Conservation (phyloP, 2,797 vertebrate genomes). For the Arctocebus calabarensis region DNA sequence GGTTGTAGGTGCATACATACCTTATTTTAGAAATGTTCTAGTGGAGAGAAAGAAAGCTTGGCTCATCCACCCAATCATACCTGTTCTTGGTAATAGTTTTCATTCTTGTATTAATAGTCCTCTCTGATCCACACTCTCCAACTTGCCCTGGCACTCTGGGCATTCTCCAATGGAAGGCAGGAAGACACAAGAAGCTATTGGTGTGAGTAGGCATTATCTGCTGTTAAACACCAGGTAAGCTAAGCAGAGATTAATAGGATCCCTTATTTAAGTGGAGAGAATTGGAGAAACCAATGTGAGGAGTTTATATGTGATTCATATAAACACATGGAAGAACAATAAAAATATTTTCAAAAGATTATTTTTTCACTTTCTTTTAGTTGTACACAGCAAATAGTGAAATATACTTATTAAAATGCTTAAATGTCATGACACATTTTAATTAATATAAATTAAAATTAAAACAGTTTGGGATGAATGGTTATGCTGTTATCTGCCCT, state of each 20-base stretch:
- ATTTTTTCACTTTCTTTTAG: background rate
- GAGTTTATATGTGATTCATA: background rate
- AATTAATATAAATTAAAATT: background rate
- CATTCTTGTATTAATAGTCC: background rate
- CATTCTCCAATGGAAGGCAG: background rate
- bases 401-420: background rate
- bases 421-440: no score
- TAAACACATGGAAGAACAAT: background rate
- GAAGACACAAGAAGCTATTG: background rate
- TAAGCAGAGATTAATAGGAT: background rate
- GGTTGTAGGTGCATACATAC: background rate
- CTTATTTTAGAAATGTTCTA: background rate
- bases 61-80: background rate
- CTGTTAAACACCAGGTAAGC: background rate
- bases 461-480: background rate
- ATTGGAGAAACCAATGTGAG: background rate
- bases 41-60: background rate
- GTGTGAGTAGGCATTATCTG: background rate
- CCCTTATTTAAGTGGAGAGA: background rate
- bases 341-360: background rate
- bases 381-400: background rate
- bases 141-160: background rate
- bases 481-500: background rate
- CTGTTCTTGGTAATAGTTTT: background rate
- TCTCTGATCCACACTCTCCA: background rate